phyloP scores from a whole-genome alignment of 2,797 vertebrate genomes.

The Leuciscus waleckii region DNA sequence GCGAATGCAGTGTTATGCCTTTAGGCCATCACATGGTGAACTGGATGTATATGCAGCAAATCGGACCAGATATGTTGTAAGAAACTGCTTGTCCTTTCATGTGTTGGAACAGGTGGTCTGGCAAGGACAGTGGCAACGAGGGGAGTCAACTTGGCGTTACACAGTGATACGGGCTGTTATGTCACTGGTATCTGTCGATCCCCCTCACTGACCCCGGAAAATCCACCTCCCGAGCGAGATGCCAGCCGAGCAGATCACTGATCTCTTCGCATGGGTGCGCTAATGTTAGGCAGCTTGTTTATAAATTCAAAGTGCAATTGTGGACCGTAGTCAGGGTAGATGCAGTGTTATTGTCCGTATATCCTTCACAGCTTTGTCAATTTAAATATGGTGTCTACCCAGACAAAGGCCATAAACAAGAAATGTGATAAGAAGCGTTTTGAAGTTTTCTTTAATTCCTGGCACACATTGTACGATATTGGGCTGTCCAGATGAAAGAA shows the following conservation, averaged over 20 bases:
- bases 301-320: not conserved
- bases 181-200: constrained; percentile 67
- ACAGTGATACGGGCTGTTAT: constrained; percentile 63
- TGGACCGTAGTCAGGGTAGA: not conserved
- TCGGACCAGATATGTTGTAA: not conserved
- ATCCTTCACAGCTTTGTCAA: not conserved
- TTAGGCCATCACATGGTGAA: not conserved
- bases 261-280: not conserved
- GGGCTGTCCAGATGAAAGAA: too few species aligned
- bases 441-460: not conserved
- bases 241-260: constrained; percentile 15
- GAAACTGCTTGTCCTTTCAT: not conserved
- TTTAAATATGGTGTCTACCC: not conserved
- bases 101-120: constrained; percentile 44
- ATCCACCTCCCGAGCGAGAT: constrained; percentile 54
- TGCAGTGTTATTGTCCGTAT: not conserved
- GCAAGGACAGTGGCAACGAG: constrained; percentile 7
- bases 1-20: not conserved
- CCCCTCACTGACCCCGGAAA: constrained; percentile 61
- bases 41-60: not conserved
- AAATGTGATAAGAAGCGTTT: not conserved
- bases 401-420: not conserved
- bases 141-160: not conserved
- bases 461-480: too few species aligned
- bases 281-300: constrained; percentile 24